phyloP scores from a whole-genome alignment of 2,797 vertebrate genomes.

The Acanthurus leucopareius region DNA sequence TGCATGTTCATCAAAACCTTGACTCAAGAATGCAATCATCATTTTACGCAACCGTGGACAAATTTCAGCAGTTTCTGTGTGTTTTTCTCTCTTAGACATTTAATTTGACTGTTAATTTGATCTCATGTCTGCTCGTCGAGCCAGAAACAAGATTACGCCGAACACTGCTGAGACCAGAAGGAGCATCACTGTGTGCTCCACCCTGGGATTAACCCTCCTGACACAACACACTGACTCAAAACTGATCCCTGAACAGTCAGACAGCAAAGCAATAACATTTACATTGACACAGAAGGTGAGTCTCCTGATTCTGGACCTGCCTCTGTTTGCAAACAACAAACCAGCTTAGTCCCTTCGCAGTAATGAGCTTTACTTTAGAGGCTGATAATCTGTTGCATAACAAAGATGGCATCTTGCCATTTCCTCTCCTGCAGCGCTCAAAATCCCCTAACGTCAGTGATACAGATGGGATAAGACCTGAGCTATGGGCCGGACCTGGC shows the following conservation, averaged over 20 bases:
- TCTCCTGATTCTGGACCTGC: conserved; percentile 46
- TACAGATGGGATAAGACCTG: conserved; percentile 41
- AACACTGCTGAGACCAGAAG: conserved; percentile 10
- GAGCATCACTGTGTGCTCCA: neutral
- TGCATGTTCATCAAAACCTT: neutral
- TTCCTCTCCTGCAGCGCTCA: conserved; percentile 2
- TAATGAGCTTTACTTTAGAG: conserved; percentile 74
- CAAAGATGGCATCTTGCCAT: conserved; percentile 33
- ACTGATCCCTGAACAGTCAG: conserved; percentile 9
- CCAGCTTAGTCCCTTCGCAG: conserved; percentile 33
- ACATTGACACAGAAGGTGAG: neutral
- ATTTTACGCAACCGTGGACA: neutral
- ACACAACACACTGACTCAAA: conserved; percentile 8
- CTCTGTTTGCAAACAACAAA: conserved; percentile 29
- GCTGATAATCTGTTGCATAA: conserved; percentile 73
- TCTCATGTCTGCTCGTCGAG: neutral
- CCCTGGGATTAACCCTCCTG: conserved; percentile 26
- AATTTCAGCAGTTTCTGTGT: neutral
- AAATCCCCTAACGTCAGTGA: conserved; percentile 56
- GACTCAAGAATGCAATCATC: neutral
- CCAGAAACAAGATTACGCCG: neutral
- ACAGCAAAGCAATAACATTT: neutral
- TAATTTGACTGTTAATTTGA: neutral
- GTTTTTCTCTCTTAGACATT: neutral
- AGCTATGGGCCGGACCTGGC: conserved; percentile 37